Evolutionary conservation across 2,113 vertebrate genomes (phyloP).

Genomic region (Jaculus jaculus): DNA sequence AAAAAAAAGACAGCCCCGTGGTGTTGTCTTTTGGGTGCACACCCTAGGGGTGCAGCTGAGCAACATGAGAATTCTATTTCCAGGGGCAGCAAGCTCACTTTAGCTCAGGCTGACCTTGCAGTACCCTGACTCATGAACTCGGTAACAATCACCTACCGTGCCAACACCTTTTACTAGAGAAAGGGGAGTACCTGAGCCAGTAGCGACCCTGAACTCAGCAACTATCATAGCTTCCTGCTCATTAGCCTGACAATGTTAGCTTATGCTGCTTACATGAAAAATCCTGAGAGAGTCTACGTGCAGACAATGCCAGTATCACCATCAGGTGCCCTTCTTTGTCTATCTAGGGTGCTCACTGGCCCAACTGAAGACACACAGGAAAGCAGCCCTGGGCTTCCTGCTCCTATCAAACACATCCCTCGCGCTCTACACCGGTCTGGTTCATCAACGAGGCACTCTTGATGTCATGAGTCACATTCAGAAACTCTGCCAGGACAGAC

Average conservation of each 20-base stretch:
- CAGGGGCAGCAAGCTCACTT: too few relatives aligned
- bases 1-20: too few relatives aligned
- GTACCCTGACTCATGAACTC: background rate
- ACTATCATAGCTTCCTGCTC: background rate
- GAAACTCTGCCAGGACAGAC: constrained; percentile 82
- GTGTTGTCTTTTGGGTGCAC: too few relatives aligned
- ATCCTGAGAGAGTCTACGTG: background rate
- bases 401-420: constrained; percentile 87
- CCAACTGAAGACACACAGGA: constrained; percentile 88
- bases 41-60: too few relatives aligned
- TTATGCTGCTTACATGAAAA: background rate
- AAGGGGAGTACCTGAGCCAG: background rate
- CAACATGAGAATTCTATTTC: too few relatives aligned
- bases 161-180: background rate
- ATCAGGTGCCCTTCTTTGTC: constrained; percentile 23
- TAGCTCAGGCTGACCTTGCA: too few relatives aligned
- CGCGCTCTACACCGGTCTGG: constrained; percentile 93
- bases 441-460: constrained; percentile 96
- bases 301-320: background rate
- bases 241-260: background rate
- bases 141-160: background rate
- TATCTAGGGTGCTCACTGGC: constrained; percentile 92
- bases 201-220: background rate
- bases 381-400: constrained; percentile 84
- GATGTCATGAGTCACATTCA: constrained; percentile 92